Conservation (phyloP, 2,888 invertebrate species). For the Caenorhabditis virilis region DNA sequence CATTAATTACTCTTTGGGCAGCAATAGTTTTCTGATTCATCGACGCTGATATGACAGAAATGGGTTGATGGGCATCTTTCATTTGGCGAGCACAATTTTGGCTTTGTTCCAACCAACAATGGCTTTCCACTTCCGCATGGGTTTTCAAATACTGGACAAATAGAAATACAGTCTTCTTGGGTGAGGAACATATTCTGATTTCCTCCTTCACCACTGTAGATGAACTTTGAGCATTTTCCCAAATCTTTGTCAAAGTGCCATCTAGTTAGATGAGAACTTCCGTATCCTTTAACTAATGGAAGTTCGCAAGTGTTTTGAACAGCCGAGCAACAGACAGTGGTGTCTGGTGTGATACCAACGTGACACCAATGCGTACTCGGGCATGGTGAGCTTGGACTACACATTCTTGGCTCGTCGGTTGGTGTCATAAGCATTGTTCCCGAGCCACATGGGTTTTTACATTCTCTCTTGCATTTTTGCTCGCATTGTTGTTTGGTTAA, state of each 20-base stretch:
- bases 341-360: constrained; percentile 60
- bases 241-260: constrained; percentile 51
- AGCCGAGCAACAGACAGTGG: constrained; percentile 66
- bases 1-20: constrained; percentile 62
- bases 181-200: constrained; percentile 68
- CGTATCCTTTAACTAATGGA: constrained; percentile 53
- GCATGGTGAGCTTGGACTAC: constrained; percentile 52
- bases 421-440: constrained; percentile 58
- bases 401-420: constrained; percentile 52
- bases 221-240: constrained; percentile 59
- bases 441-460: constrained; percentile 64
- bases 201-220: constrained; percentile 66
- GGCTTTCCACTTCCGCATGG: constrained; percentile 60
- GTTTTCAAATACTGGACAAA: constrained; percentile 64
- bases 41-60: constrained; percentile 65
- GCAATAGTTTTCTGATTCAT: constrained; percentile 60
- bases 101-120: constrained; percentile 47
- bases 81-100: constrained; percentile 44
- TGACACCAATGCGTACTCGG: constrained; percentile 64
- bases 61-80: constrained; percentile 66
- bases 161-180: constrained; percentile 59
- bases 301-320: constrained; percentile 56
- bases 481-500: constrained; percentile 64
- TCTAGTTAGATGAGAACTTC: constrained; percentile 49
- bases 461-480: constrained; percentile 45